A percentile compares a stretch with the other conserved stretches of the same genome.
These are phyloP conservation scores for Neotragus pygmaeus DNA, from an alignment of 2,113 vertebrate genomes.

Conservation along the genomic window DNA sequence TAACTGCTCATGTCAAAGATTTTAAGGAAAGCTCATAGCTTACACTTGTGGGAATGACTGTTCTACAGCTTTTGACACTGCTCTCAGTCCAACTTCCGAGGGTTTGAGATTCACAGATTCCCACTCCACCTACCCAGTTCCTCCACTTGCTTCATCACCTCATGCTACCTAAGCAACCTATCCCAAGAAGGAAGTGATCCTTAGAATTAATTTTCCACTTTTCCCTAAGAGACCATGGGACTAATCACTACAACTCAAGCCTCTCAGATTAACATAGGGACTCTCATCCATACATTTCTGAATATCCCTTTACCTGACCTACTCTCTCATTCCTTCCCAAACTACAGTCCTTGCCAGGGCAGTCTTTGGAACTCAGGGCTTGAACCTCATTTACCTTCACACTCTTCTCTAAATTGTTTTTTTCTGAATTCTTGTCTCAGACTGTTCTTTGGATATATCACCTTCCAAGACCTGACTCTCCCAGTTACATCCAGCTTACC, in stretches of 20 bases:
- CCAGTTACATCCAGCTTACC: neutral
- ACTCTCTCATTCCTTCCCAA: neutral
- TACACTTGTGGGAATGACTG: neutral
- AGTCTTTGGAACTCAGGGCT: neutral
- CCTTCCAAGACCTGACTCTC: neutral
- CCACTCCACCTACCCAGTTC: neutral
- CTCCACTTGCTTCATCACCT: neutral
- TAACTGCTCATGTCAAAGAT: neutral
- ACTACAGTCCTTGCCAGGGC: neutral
- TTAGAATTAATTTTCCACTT: neutral
- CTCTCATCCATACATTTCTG: neutral
- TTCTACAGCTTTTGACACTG: neutral
- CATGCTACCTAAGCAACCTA: neutral
- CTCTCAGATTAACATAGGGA: neutral
- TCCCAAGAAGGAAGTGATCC: neutral
- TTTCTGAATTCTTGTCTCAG: neutral
- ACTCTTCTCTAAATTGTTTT: neutral
- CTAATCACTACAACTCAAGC: neutral
- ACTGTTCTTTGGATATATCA: neutral
- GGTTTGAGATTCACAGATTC: neutral
- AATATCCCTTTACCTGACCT: neutral
- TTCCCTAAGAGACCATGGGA: neutral
- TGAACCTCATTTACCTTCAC: neutral
- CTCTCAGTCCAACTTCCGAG: neutral
- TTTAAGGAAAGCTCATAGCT: neutral